Conservation (phyloP, 1,140 invertebrate genomes). For the Drosophila orena region DNA sequence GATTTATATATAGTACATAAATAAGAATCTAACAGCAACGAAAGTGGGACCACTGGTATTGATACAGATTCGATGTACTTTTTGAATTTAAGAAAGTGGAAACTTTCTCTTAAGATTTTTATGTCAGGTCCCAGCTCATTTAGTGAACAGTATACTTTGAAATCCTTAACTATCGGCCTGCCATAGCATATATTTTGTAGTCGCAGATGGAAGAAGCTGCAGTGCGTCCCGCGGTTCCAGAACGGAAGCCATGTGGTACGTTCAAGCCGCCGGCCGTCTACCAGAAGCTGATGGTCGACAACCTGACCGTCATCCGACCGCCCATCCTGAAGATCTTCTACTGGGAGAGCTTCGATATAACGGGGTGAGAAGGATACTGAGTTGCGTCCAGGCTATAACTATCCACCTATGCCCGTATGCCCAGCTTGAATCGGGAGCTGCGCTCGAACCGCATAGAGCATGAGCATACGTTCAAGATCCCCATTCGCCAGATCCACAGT, state of each 20-base stretch:
- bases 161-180: neutral
- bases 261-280: constrained; percentile 30
- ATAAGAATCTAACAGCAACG: neutral
- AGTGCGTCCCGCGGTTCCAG: neutral
- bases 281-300: constrained; percentile 71
- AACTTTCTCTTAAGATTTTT: neutral
- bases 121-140: neutral
- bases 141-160: neutral
- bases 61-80: neutral
- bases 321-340: constrained; percentile 75
- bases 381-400: neutral
- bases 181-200: constrained; percentile 18
- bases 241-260: constrained; percentile 24
- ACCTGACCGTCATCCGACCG: constrained; percentile 63
- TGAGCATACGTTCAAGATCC: constrained; percentile 60
- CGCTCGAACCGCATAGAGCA: constrained; percentile 49
- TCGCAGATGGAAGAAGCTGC: neutral
- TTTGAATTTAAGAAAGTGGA: neutral
- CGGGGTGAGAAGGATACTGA: constrained; percentile 30
- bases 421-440: constrained; percentile 68
- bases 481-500: constrained; percentile 73
- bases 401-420: constrained; percentile 1
- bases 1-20: neutral
- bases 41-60: neutral
- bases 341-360: constrained; percentile 77